Base-by-base conservation (phyloP, 2,888 invertebrate genomes). In the Chrysina gloriosa region DNA sequence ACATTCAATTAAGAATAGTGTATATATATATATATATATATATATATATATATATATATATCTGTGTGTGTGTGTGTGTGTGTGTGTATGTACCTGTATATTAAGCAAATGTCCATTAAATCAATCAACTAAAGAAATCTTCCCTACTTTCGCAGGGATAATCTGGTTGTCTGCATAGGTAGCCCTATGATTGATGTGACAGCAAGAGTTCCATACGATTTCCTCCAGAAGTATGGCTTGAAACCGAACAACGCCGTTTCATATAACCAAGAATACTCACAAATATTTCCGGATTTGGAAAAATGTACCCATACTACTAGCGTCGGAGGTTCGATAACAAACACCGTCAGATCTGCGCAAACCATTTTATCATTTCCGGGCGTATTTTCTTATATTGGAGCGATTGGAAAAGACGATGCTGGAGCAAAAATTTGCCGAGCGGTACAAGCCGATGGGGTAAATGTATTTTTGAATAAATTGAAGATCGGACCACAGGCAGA, bases 311-410 rank as follows among this genome's bases (percentile, higher is more conserved):
- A 70, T 2, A 69, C 64, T 4, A 39, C 69, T n/a, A 67, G 68
- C 56, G 63, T 71, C 5, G 77, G 77, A 3, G 77, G 77, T 7
- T 75, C 75, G 48, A 72, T 76, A 3, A 71, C 75, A 31, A 77
- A 76, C 25, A 73, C 75, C 0, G 75, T 70, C 0, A 54, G 76
- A n/a, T 63, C 73, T 11, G 63, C 76, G 7, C 68, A 73, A 21
- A 66, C 69, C 71, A 34, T 72, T 4, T 61, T 72, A 14, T 56
- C 64, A 11, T 47, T 47, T 16, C 31, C 63, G 6, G 65, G 65
- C 16, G 27, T 65, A 4, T 45, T 71, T 7, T 54, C 66, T 2
- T 74, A 76, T 25, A 9, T 77, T 11, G 77, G 77, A 5, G 58
- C 73, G 4, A 54, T 77, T 1, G 77, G 77, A n/a, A 50, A 56